Conservation (phyloP, 2,113 vertebrate species). For the Seriola aureovittata region DNA sequence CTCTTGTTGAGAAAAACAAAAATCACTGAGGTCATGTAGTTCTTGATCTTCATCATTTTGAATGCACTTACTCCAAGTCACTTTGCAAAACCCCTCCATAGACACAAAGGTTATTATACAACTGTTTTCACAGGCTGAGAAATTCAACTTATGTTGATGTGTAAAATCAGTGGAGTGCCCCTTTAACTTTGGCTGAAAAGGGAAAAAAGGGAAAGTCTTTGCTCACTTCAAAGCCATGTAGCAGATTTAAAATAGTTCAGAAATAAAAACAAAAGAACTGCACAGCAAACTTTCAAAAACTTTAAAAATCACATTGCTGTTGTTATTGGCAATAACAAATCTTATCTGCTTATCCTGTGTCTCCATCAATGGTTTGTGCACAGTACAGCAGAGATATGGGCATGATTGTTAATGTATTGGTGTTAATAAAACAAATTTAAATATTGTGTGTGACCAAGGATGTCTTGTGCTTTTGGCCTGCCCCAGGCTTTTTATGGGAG, state of each 20-base stretch:
- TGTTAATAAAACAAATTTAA: constrained; percentile 62
- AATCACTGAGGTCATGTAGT: no score
- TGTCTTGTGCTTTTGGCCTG: constrained; percentile 43
- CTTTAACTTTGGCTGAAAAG: not conserved
- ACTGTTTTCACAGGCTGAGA: not conserved
- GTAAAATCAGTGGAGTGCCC: not conserved
- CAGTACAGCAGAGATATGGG: not conserved
- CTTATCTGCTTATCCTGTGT: not conserved
- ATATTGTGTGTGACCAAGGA: not conserved
- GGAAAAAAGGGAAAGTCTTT: not conserved
- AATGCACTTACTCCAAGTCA: not conserved
- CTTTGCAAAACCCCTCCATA: constrained; percentile 5
- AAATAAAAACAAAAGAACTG: not conserved
- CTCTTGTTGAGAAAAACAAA: no score
- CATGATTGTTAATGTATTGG: constrained; percentile 12
- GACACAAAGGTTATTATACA: not conserved
- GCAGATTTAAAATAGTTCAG: not conserved
- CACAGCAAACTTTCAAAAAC: not conserved
- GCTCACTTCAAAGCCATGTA: not conserved
- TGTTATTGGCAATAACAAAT: not conserved
- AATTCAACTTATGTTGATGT: not conserved
- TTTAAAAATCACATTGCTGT: not conserved
- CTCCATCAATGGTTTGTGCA: not conserved
- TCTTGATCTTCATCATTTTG: not conserved
- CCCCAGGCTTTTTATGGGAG: constrained; percentile 53